Percentiles rank a stretch among this genome's conserved stretches.
Evolutionary conservation across 1,140 invertebrate genomes (phyloP).

Genomic region (Venustaconcha ellipsiformis): DNA sequence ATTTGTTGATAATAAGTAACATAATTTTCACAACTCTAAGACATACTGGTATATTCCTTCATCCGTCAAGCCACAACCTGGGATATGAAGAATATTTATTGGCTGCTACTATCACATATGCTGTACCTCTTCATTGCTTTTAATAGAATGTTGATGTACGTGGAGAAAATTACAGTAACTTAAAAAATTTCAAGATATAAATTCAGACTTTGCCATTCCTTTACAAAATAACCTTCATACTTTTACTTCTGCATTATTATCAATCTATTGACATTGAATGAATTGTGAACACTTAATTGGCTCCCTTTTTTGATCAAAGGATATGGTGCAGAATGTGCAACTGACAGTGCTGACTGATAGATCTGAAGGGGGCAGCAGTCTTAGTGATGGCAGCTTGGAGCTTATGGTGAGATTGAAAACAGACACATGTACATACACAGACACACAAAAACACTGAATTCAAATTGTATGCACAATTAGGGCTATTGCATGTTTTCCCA

Average conservation of each 20-base stretch:
- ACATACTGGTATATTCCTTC: too few relatives aligned
- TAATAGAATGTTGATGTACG: too few relatives aligned
- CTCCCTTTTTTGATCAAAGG: conserved; percentile 35
- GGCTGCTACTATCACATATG: too few relatives aligned
- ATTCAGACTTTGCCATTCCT: neutral
- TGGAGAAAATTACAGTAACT: too few relatives aligned
- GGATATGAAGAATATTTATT: too few relatives aligned
- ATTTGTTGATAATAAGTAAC: too few relatives aligned
- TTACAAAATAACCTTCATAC: neutral
- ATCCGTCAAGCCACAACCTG: too few relatives aligned
- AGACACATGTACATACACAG: neutral
- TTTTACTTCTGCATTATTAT: neutral
- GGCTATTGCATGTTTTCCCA: too few relatives aligned
- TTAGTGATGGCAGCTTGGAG: conserved; percentile 76
- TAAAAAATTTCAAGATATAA: neutral
- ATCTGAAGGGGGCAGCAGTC: conserved; percentile 86
- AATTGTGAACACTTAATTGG: neutral
- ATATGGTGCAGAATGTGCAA: conserved; percentile 55
- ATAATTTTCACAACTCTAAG: too few relatives aligned
- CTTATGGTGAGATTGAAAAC: conserved; percentile 70
- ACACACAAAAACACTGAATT: too few relatives aligned
- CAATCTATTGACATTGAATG: neutral
- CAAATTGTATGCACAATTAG: too few relatives aligned
- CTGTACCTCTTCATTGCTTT: too few relatives aligned
- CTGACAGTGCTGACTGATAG: conserved; percentile 86